Evolutionary conservation across 1,140 invertebrate genomes (phyloP).

Genomic region (Himalopsyche phryganea): DNA sequence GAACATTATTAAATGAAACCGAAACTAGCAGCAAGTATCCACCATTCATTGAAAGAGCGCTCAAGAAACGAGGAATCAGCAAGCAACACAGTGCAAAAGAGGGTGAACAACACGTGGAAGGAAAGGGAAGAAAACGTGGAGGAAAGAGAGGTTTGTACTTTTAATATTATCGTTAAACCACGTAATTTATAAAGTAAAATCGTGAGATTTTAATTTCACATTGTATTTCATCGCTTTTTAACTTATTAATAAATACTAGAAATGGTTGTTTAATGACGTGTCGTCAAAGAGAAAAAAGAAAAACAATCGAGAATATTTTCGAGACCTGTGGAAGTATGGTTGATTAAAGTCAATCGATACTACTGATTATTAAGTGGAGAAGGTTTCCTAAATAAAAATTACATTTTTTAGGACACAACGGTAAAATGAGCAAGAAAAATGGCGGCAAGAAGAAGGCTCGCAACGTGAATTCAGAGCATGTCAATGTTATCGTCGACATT

Average conservation of each 20-base stretch:
- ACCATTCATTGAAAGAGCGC: slow-evolving; percentile 32
- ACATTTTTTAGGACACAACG: slow-evolving; percentile 13
- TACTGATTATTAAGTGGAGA: no score
- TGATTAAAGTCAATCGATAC: no score
- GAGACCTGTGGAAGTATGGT: no score
- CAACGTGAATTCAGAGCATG: slow-evolving; percentile 23
- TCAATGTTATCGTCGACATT: slow-evolving; percentile 37
- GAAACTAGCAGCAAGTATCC: slow-evolving; percentile 31
- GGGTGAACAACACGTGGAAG: slow-evolving; percentile 48
- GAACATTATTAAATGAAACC: slow-evolving; percentile 17
- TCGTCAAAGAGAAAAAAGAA: no score
- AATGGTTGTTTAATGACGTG: no score
- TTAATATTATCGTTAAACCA: no score
- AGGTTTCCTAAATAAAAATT: no score
- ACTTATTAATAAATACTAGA: no score
- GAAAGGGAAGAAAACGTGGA: slow-evolving; percentile 50
- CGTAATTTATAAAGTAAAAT: no score
- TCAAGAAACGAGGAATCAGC: slow-evolving; percentile 23
- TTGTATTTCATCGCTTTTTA: no score
- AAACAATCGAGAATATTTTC: no score
- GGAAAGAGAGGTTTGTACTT: slow-evolving; percentile 20
- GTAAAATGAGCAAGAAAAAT: slow-evolving; percentile 21
- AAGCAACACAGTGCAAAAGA: slow-evolving; percentile 39
- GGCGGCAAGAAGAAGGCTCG: slow-evolving; percentile 27
- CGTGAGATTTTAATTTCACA: no score